Evolutionary conservation across 2,797 vertebrate genomes (phyloP).

Genomic region (Odontamblyopus rebecca): DNA sequence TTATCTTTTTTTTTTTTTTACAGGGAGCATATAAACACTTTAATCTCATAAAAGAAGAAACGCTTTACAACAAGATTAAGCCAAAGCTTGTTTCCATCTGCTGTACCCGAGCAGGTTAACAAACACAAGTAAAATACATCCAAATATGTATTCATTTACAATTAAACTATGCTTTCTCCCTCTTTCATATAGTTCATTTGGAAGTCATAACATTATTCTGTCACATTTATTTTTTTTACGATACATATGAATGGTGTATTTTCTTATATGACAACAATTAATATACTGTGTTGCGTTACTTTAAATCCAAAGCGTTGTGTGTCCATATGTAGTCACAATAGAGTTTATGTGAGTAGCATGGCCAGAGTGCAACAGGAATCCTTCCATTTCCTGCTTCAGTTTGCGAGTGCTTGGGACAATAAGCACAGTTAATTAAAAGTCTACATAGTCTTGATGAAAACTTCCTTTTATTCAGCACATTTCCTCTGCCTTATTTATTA

Average conservation of each 20-base stretch:
- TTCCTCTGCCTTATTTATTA: conserved; percentile 28
- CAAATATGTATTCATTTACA: no score
- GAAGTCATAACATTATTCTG: not conserved
- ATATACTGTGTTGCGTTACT: not conserved
- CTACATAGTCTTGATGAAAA: conserved; percentile 56
- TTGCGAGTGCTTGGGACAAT: conserved; percentile 67
- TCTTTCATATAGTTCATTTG: not conserved
- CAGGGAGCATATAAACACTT: no score
- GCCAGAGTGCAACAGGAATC: conserved; percentile 71
- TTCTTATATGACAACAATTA: not conserved
- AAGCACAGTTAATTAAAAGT: conserved; percentile 75
- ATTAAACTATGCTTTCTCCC: no score
- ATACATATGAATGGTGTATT: not conserved
- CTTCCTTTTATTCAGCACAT: conserved; percentile 39
- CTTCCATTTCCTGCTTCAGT: conserved; percentile 70
- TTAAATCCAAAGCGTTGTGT: conserved; percentile 22
- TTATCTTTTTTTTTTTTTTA: no score
- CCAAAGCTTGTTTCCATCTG: no score
- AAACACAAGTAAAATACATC: no score
- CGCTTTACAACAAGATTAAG: no score
- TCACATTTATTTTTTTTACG: not conserved
- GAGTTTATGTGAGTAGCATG: conserved; percentile 39
- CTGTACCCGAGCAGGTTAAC: no score
- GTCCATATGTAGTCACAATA: conserved; percentile 35
- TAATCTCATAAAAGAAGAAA: no score